Evolutionary conservation across 2,113 vertebrate species (phyloP), one percentile per base, ranked within the genome.

Genomic region (Egretta garzetta): DNA sequence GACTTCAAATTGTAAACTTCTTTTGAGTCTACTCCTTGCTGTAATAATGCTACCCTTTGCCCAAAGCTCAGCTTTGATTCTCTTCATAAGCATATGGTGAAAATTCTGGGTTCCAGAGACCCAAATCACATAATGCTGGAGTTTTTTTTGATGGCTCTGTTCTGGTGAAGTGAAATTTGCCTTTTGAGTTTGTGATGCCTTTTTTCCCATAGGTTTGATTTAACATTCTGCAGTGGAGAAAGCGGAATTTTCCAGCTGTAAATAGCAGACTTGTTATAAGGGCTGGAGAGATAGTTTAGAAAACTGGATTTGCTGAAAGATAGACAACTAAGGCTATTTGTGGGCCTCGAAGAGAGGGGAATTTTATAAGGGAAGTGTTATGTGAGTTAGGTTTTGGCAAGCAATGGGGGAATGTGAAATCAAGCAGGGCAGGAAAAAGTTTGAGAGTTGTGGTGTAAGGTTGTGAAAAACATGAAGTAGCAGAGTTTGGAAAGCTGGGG

Each of bases 121-220:
- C 1, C 14, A 19, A 0, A 8, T 24, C 11, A 7, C 4, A 7
- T 14, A 39, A 33, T 5, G 24, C 20, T n/a, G 37, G 24, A 66
- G 37, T 60, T 83, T 12, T 16, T 60, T 83, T 12, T 16, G 28
- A 30, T 39, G 22, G 32, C 6, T 82, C 21, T 49, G 8, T 33
- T 66, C 35, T 64, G 79, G 26, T 17, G 39, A 89, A 23, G 30
- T 66, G 62, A 56, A 52, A 56, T 43, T 79, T 62, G 6, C 27
- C 4, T 43, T 16, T 18, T 4, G 30, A 35, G 13, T 27, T 55
- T 17, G 22, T 16, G 63, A 28, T 45, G 60, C 22, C 20, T n/a
- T 76, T 86, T n/a, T 8, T 9, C 22, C 13, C 5, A 0, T 2
- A 12, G 62, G 14, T 85, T 87, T 67, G 13, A 10, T 47, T 63